Evolutionary conservation across 2,797 vertebrate species (phyloP).

Genomic region (Tinamus major): DNA sequence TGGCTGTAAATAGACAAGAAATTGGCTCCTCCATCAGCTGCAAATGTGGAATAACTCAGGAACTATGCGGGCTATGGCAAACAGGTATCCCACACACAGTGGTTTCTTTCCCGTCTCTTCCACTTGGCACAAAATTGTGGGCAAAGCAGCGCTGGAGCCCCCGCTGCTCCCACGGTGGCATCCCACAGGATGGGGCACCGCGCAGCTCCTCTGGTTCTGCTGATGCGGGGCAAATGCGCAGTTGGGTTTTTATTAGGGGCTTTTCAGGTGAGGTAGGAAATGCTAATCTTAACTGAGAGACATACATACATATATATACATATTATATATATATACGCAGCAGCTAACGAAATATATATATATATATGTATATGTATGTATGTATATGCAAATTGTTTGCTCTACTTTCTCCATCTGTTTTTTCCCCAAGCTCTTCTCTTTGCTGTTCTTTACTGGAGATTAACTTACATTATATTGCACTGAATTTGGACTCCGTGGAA

Average conservation of each 20-base stretch:
- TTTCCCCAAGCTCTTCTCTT: conserved; percentile 61
- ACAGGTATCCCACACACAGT: neutral
- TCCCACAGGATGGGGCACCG: fast-evolving
- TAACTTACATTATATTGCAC: conserved; percentile 63
- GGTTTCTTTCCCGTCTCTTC: neutral
- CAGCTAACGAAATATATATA: neutral
- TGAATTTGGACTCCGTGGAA: conserved; percentile 61
- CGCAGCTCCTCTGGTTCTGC: neutral
- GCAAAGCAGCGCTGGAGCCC: neutral
- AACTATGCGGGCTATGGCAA: neutral
- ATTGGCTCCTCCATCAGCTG: neutral
- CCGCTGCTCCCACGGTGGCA: fast-evolving
- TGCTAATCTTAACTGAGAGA: conserved; percentile 70
- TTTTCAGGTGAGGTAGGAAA: conserved; percentile 56
- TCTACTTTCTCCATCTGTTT: conserved; percentile 75
- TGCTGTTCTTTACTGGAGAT: conserved; percentile 54
- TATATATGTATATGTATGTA: neutral
- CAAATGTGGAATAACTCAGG: neutral
- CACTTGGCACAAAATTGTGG: fast-evolving
- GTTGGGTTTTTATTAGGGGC: conserved; percentile 43
- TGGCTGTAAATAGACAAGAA: neutral
- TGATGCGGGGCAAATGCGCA: neutral
- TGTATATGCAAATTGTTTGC: conserved; percentile 73
- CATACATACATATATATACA: neutral
- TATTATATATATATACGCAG: conserved; percentile 51